These are phyloP conservation scores for Cremastinae sp. DNA, from an alignment of 2,888 invertebrate genomes.

Conservation along the genomic window DNA sequence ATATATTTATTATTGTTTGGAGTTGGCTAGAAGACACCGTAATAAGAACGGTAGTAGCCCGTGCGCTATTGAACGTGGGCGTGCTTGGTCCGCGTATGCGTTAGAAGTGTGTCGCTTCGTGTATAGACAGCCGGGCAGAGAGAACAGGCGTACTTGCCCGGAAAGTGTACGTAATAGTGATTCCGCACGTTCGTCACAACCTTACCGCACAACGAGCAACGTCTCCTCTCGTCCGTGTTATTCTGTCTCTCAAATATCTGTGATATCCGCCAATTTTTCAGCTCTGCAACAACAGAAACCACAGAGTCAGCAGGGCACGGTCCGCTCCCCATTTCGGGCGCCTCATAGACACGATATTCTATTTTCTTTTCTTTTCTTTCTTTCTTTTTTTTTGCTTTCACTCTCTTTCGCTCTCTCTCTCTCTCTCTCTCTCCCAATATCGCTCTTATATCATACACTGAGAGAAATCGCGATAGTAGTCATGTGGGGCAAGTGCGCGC, in stretches of 20 bases:
- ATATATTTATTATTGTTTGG: conserved; percentile 16
- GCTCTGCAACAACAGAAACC: conserved; percentile 82
- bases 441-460: too few species aligned
- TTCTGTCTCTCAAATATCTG: conserved; percentile 84
- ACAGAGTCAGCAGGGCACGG: conserved; percentile 75
- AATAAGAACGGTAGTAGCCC: conserved; percentile 66
- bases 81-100: conserved; percentile 84
- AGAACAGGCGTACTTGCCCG: conserved; percentile 83
- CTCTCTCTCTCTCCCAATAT: background rate
- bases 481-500: too few species aligned
- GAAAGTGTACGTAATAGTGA: conserved; percentile 84
- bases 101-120: conserved; percentile 83
- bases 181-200: conserved; percentile 84
- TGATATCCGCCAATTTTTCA: conserved; percentile 83
- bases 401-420: conserved; percentile 33
- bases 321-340: conserved; percentile 57
- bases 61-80: conserved; percentile 73
- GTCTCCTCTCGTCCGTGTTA: conserved; percentile 83
- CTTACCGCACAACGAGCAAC: conserved; percentile 84
- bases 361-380: conserved; percentile 39
- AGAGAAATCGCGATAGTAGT: too few species aligned
- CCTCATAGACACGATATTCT: conserved; percentile 50
- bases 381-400: conserved; percentile 15
- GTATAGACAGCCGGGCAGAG: conserved; percentile 84
- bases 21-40: conserved; percentile 63